Base-by-base conservation (phyloP, 1,140 invertebrate species). In the Saccostrea echinata region DNA sequence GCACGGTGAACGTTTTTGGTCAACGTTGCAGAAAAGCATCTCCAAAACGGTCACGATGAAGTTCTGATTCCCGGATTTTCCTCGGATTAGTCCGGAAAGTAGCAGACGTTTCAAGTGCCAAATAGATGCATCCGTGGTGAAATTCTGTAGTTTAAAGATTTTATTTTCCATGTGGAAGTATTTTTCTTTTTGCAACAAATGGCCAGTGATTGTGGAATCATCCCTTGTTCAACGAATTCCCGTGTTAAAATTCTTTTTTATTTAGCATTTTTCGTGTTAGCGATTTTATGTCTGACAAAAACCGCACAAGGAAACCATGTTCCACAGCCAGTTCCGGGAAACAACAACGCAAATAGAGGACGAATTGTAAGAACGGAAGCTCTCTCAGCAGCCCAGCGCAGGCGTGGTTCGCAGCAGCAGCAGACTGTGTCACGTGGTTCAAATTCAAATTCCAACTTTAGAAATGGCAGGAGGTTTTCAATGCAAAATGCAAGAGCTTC, bases 41-140 rank as follows among this genome's bases (percentile, higher is more conserved):
- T 13, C 27, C 13, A 76, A 76, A 30, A 16, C 68, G 27, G 68
- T 16, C 2, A 76, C 4, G 30, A 33, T 33, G 68, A 33, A 30
- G 1, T 76, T 16, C 27, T 76, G 68, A 76, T 76, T 16, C 68
- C 68, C 68, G 68, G 68, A 76, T 30, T 76, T 76, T 76, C 68
- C 33, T 76, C 68, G 68, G 68, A 76, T 30, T 76, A 76, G 30
- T 76, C 68, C 30, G 68, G 68, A 76, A 30, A 30, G 68, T 76
- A 76, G 68, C 68, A 76, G 27, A 27, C 16, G 12, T 18, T 16
- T 43, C 27, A 3, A 76, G 27, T 76, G 68, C 68, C 68, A 30
- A 30, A 11, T 76, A 76, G 27, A 76, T 18, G 68, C 24, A 33
- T 76, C 11, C 27, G 27, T 76, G 12, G 30, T 33, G 27, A 76